Evolutionary conservation across 2,888 invertebrate species (phyloP).

Genomic region (Atherix ibis): DNA sequence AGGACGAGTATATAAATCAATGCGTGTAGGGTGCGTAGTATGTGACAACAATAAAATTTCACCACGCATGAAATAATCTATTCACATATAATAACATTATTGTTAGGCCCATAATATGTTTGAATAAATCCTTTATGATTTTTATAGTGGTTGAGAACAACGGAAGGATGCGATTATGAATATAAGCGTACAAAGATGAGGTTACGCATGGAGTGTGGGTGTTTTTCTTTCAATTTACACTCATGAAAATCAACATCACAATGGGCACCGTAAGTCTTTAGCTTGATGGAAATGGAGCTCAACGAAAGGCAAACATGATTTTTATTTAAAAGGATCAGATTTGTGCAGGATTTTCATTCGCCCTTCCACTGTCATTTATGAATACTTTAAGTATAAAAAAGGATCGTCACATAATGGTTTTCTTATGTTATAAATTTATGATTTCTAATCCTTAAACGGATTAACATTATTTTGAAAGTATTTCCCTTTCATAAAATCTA

Average conservation of each 20-base stretch:
- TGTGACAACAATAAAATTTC: no score
- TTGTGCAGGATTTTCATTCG: slow-evolving; percentile 11
- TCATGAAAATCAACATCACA: slow-evolving; percentile 12
- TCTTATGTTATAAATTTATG: no score
- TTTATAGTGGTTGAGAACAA: background rate
- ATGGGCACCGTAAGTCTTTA: slow-evolving; percentile 8
- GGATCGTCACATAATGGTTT: no score
- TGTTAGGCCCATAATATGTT: slow-evolving; percentile 11
- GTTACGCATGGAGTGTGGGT: slow-evolving; percentile 1
- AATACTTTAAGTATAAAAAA: no score
- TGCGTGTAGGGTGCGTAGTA: no score
- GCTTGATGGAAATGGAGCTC: slow-evolving; percentile 12
- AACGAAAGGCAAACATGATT: slow-evolving; percentile 12
- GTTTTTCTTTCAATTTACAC: slow-evolving; percentile 11
- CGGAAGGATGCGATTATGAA: slow-evolving; percentile 1
- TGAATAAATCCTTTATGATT: slow-evolving; percentile 10
- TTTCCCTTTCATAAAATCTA: no score
- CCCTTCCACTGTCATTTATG: no score
- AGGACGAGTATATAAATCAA: no score
- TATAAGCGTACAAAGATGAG: background rate
- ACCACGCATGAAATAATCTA: slow-evolving; percentile 11
- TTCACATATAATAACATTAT: slow-evolving; percentile 12
- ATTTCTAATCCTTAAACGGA: no score
- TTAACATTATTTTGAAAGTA: no score
- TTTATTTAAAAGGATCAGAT: slow-evolving; percentile 12